Evolutionary conservation across 2,113 vertebrate genomes (phyloP), one percentile per base, ranked within the genome.

Genomic region (Aythya baeri): DNA sequence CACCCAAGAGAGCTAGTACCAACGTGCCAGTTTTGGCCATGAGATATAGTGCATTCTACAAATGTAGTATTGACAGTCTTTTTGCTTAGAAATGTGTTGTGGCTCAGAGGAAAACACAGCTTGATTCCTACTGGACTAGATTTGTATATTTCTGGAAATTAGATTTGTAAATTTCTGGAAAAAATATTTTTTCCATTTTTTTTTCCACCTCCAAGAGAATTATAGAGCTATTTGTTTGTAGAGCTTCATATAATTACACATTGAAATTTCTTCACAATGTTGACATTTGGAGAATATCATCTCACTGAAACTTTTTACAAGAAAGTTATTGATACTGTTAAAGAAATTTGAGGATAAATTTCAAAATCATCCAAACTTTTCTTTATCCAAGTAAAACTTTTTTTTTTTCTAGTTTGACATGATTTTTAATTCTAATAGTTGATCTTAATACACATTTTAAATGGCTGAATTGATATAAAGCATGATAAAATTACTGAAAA

Each of bases 31-130:
- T 17, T 34, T 17, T 54, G 25, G 8, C 59, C 32, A 36, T 4
- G 27, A 0, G 2, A 29, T 77, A 22, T 21, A 36, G 38, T n/a
- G 23, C 1, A 12, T 34, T 36, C 13, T 2, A 44, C 2, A 1
- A 43, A 58, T 5, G 6, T 1, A 34, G 5, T 7, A 17, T 9
- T 13, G 49, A 6, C 16, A 26, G 17, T 17, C 32, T 61, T 43
- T 27, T 27, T 61, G 57, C 52, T 49, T 18, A 62, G 32, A 73
- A 83, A 70, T 2, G 4, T 16, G 1, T 13, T 67, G 29, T 5
- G 11, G 16, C 36, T 65, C 17, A 26, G 27, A 65, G 23, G 38
- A 65, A 38, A 65, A 65, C 9, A 27, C 26, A 41, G 36, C 13
- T 38, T 65, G 36, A 65, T 12, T 41, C 26, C 25, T 38, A 41